phyloP scores from a whole-genome alignment of 53 echinoderm and acorn worm genomes.

The Mesocentrotus franciscanus region DNA sequence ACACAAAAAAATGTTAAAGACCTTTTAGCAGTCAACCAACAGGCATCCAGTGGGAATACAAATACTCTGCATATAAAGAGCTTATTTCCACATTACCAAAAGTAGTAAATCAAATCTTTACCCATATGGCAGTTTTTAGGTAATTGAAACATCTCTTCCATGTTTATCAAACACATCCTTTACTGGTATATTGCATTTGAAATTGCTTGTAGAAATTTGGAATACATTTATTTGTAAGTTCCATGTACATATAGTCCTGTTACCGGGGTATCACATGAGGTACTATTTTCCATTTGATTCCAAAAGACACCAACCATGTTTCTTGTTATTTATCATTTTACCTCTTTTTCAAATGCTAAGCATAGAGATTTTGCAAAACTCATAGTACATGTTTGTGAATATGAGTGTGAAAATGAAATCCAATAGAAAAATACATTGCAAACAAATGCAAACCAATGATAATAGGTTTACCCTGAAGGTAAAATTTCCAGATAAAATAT shows the following conservation, averaged over 20 bases:
- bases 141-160: not conserved
- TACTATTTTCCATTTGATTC: too few species aligned
- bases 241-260: too few species aligned
- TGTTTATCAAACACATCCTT: not conserved
- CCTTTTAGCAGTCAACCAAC: not conserved
- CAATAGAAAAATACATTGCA: not conserved
- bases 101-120: not conserved
- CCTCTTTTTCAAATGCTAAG: too few species aligned
- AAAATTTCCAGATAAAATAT: not conserved
- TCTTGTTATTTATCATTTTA: too few species aligned
- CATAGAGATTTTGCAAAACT: too few species aligned
- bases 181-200: too few species aligned
- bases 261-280: too few species aligned
- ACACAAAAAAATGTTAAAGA: not conserved
- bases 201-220: too few species aligned
- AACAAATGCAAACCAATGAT: not conserved
- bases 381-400: too few species aligned
- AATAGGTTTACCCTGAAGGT: not conserved
- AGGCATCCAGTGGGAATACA: not conserved
- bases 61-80: not conserved
- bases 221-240: too few species aligned
- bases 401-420: not conserved
- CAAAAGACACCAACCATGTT: too few species aligned
- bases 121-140: not conserved
- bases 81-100: not conserved